Conservation (phyloP, 2,113 vertebrate genomes). For the Elachura formosa region DNA sequence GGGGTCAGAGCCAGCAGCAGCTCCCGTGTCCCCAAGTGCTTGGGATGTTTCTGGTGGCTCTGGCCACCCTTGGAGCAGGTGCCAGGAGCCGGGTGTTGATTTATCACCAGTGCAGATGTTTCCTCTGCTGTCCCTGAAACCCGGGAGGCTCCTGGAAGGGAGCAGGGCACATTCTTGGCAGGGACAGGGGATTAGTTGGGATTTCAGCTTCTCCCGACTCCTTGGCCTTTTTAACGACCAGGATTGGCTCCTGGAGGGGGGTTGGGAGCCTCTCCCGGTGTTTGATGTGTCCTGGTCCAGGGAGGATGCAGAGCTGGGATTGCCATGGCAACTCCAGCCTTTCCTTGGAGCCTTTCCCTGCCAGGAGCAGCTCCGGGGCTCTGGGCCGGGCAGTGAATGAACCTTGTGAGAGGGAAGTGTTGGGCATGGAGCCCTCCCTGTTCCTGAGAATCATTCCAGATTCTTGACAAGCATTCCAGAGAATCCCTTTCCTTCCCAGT, state of each 20-base stretch:
- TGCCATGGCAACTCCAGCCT: slow-evolving; percentile 80
- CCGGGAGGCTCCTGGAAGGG: background rate
- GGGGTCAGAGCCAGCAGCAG: background rate
- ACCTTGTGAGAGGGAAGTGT: slow-evolving; percentile 33
- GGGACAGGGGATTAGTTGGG: background rate
- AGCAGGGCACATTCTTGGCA: background rate
- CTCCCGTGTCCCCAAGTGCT: background rate
- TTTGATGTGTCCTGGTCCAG: slow-evolving; percentile 51
- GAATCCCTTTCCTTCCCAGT: background rate
- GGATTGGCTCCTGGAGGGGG: rapidly evolving
- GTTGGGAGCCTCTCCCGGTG: background rate
- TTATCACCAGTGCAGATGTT: background rate
- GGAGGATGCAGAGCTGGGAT: slow-evolving; percentile 73
- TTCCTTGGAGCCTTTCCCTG: slow-evolving; percentile 73
- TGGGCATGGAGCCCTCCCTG: background rate
- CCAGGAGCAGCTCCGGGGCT: background rate
- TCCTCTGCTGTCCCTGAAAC: background rate
- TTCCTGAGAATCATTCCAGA: too few relatives aligned
- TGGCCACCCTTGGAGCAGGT: background rate
- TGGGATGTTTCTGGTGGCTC: background rate
- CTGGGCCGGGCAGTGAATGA: slow-evolving; percentile 13
- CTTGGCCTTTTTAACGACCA: background rate
- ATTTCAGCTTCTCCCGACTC: background rate
- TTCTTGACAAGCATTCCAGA: rapidly evolving
- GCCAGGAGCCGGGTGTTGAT: background rate